Evolutionary conservation across 1,140 invertebrate species (phyloP), one percentile per base, ranked within the genome.

Genomic region (Octopus bimaculoides): DNA sequence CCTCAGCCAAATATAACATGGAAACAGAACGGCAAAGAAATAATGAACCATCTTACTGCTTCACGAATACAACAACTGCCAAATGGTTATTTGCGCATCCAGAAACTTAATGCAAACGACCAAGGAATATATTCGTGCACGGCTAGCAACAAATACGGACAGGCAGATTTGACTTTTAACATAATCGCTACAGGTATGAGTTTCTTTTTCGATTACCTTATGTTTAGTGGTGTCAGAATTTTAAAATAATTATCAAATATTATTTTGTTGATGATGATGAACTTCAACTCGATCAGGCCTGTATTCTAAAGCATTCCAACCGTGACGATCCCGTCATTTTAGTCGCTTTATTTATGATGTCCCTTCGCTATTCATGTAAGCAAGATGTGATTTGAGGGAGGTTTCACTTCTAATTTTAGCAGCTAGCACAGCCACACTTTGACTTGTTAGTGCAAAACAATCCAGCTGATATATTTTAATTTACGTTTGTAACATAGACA

Each of bases 1-100:
- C 97, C 97, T 0, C 92, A 92, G 84, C 96, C 97, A 0, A 93
- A 93, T 84, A 97, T 97, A 86, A 92, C 93, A 56, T 99, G 97
- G 97, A 95, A 94, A 86, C 96, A 97, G 89, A 94, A 98, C 91
- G 95, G 94, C 41, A 94, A 94, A 85, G 90, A 94, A 4, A 92
- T 98, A 78, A 75, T 74, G 8, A 55, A 78, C 14, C 81, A 20
- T 2, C 10, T 14, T 52, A 26, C 10, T 9, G 20, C 73, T 74
- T 74, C 73, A 12, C 75, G 86, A 77, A 55, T 86, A 8, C 78
- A 81, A 26, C 66, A 84, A 26, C 80, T 89, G 41, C 52, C 80
- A 2, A 89, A 88, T 80, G 87, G 86, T 1, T 84, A 88, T 66
- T 78, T 91, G 14, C 52, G 82, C n/a, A 86, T 91, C n/a, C 82